phyloP scores from a whole-genome alignment of 2,113 vertebrate genomes.

The Protobothrops mucrosquamatus region DNA sequence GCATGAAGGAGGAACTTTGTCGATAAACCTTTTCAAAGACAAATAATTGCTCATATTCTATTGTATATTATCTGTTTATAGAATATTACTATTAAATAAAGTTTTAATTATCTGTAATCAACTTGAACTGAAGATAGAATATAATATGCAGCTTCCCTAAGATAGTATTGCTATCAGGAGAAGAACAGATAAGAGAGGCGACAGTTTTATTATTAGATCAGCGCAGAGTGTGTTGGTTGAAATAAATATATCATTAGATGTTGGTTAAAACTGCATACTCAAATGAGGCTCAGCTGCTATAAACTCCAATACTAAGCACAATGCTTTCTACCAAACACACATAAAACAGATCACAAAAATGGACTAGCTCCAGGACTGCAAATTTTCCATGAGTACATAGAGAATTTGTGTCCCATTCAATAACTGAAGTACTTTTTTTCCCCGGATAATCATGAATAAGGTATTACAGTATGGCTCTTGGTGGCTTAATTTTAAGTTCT shows the following conservation, averaged over 20 bases:
- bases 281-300: neutral
- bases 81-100: neutral
- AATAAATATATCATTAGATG: neutral
- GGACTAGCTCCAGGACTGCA: neutral
- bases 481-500: neutral
- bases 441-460: neutral
- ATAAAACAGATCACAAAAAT: neutral
- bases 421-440: neutral
- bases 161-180: neutral
- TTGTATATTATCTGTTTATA: neutral
- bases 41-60: neutral
- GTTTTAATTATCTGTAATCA: neutral
- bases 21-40: neutral
- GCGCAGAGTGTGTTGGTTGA: neutral
- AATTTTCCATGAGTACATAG: neutral
- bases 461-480: neutral
- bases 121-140: neutral
- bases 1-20: neutral
- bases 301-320: neutral
- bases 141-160: neutral
- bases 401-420: neutral
- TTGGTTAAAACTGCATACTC: neutral
- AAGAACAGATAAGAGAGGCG: neutral
- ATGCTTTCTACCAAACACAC: neutral
- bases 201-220: neutral